Evolutionary conservation across 2,113 vertebrate species (phyloP).

Genomic region (Nothocercus nigrocapillus): DNA sequence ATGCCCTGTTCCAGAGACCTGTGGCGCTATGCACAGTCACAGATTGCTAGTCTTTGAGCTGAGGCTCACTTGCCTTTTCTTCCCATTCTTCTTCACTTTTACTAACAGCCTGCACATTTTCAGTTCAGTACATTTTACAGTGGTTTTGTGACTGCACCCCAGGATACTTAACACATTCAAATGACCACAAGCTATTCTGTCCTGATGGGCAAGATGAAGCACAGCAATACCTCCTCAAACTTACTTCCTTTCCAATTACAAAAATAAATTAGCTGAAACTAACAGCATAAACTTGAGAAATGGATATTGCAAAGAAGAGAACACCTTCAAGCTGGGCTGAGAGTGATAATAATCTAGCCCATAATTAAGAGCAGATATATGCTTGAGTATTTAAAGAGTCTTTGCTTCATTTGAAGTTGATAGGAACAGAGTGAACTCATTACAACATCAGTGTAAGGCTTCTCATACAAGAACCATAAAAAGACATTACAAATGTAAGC

Average conservation of each 20-base stretch:
- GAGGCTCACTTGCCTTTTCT: not conserved
- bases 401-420: slow-evolving; percentile 61
- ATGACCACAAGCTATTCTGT: slow-evolving; percentile 63
- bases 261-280: slow-evolving; percentile 67
- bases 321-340: slow-evolving; percentile 62
- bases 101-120: slow-evolving; percentile 32
- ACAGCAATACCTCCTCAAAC: slow-evolving; percentile 53
- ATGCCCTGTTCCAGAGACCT: not conserved
- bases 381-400: slow-evolving; percentile 52
- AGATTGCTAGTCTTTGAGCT: not conserved
- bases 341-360: slow-evolving; percentile 65
- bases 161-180: slow-evolving; percentile 57
- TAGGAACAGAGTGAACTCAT: slow-evolving; percentile 50
- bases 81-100: not conserved
- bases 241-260: slow-evolving; percentile 64
- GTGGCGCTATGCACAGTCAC: not conserved
- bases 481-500: slow-evolving; percentile 53
- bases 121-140: slow-evolving; percentile 27
- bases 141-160: slow-evolving; percentile 32
- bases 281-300: slow-evolving; percentile 61
- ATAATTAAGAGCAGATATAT: slow-evolving; percentile 69
- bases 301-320: slow-evolving; percentile 45
- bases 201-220: slow-evolving; percentile 66
- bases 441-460: slow-evolving; percentile 37
- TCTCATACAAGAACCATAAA: slow-evolving; percentile 58